A percentile compares a stretch with the other conserved stretches of the same genome.
Evolutionary conservation across 2,113 vertebrate genomes (phyloP).

Genomic region (Melanocharis versteri): DNA sequence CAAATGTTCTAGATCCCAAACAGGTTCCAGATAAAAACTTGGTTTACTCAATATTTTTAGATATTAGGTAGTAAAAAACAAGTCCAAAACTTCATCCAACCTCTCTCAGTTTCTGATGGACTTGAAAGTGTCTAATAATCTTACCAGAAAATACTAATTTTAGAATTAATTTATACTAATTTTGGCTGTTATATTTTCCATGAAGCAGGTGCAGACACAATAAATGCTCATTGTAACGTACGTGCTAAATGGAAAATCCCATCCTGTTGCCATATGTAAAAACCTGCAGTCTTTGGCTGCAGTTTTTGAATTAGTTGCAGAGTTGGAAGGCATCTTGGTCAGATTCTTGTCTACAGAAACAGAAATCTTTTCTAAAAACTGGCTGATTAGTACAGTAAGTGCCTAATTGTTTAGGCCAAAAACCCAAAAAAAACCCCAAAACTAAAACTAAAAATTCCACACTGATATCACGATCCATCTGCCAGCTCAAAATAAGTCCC

Average conservation of each 20-base stretch:
- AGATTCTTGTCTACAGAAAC: background rate
- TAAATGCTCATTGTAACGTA: background rate
- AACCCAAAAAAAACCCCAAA: background rate
- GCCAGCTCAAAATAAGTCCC: background rate
- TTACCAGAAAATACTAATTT: background rate
- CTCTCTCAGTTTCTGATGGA: background rate
- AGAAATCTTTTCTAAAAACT: background rate
- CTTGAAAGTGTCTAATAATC: background rate
- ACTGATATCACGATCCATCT: background rate
- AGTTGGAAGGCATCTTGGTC: background rate
- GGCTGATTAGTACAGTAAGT: background rate
- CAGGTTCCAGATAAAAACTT: background rate
- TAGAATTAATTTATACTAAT: background rate
- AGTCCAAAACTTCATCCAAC: background rate
- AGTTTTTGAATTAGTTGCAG: background rate
- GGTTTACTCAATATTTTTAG: background rate
- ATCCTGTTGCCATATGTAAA: background rate
- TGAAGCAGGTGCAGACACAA: background rate
- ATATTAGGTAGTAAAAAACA: background rate
- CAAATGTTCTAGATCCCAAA: background rate
- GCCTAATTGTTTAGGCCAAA: background rate
- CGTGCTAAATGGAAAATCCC: background rate
- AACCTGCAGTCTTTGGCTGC: background rate
- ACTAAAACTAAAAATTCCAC: background rate
- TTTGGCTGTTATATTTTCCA: background rate